These are phyloP conservation scores for Phrynosoma platyrhinos DNA, from an alignment of 2,113 vertebrate species.

Conservation along the genomic window DNA sequence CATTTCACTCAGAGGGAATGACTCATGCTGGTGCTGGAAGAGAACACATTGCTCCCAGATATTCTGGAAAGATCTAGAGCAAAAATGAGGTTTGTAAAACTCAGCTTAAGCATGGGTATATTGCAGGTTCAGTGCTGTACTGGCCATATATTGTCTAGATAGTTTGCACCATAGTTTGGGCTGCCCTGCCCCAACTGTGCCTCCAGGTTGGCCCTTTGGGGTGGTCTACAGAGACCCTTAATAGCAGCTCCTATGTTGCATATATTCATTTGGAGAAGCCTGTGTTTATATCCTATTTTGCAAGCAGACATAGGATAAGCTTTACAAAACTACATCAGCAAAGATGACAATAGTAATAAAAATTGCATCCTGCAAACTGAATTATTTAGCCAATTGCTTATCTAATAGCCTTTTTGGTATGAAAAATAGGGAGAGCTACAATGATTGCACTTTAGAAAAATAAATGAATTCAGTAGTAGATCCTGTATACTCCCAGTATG, in stretches of 20 bases:
- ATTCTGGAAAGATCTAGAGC: too few relatives aligned
- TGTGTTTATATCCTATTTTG: neutral
- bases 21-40: too few relatives aligned
- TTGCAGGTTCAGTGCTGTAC: too few relatives aligned
- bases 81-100: too few relatives aligned
- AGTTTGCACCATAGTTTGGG: too few relatives aligned
- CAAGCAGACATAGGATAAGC: neutral
- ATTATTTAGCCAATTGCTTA: neutral
- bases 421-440: neutral
- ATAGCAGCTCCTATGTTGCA: neutral
- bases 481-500: neutral
- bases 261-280: neutral
- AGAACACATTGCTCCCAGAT: too few relatives aligned
- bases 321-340: neutral
- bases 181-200: too few relatives aligned
- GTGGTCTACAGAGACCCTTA: too few relatives aligned
- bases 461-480: neutral
- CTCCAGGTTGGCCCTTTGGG: too few relatives aligned
- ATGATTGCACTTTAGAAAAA: neutral
- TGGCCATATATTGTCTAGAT: too few relatives aligned
- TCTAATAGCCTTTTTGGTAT: neutral
- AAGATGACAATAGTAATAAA: neutral
- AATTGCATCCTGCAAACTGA: neutral
- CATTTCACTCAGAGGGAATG: too few relatives aligned
- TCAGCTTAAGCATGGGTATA: too few relatives aligned